phyloP scores from a whole-genome alignment of 1,140 invertebrate species.

The Dermatophagoides farinae region DNA sequence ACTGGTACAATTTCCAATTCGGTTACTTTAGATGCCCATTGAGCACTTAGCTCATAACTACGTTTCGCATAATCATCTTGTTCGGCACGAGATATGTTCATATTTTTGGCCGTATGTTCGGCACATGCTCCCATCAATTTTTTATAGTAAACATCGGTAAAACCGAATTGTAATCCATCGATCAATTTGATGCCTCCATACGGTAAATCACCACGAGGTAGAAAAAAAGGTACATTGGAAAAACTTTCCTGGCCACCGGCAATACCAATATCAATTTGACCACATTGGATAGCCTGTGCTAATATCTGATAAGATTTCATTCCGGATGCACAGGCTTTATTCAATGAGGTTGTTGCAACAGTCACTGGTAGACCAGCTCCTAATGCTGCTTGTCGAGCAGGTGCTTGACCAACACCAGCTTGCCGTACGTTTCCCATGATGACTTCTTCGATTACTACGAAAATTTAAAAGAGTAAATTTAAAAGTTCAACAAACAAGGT shows the following conservation, averaged over 20 bases:
- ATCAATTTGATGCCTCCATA: slow-evolving; percentile 74
- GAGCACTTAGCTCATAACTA: slow-evolving; percentile 70
- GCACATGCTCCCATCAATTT: slow-evolving; percentile 97
- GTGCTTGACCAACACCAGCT: slow-evolving; percentile 30
- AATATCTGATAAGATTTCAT: slow-evolving; percentile 38
- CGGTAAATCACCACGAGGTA: slow-evolving; percentile 63
- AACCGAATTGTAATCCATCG: slow-evolving; percentile 81
- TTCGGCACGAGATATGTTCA: slow-evolving; percentile 55
- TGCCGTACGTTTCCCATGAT: slow-evolving; percentile 36
- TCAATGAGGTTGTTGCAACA: slow-evolving; percentile 33
- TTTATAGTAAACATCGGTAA: slow-evolving; percentile 94
- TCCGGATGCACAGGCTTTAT: slow-evolving; percentile 39
- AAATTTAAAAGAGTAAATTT: neutral
- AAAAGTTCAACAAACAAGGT: too few relatives aligned
- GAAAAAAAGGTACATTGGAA: slow-evolving; percentile 42
- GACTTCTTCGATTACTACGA: slow-evolving; percentile 28
- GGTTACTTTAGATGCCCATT: slow-evolving; percentile 42
- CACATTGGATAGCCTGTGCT: slow-evolving; percentile 32
- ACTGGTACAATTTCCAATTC: slow-evolving; percentile 69
- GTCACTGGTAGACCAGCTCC: slow-evolving; percentile 30
- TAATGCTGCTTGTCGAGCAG: slow-evolving; percentile 34
- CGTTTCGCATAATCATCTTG: slow-evolving; percentile 86
- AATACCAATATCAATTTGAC: slow-evolving; percentile 24
- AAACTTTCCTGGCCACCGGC: slow-evolving; percentile 23
- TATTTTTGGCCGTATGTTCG: slow-evolving; percentile 87